These are phyloP conservation scores for Notospermus geniculatus DNA, from an alignment of 1,140 invertebrate genomes.

Conservation along the genomic window DNA sequence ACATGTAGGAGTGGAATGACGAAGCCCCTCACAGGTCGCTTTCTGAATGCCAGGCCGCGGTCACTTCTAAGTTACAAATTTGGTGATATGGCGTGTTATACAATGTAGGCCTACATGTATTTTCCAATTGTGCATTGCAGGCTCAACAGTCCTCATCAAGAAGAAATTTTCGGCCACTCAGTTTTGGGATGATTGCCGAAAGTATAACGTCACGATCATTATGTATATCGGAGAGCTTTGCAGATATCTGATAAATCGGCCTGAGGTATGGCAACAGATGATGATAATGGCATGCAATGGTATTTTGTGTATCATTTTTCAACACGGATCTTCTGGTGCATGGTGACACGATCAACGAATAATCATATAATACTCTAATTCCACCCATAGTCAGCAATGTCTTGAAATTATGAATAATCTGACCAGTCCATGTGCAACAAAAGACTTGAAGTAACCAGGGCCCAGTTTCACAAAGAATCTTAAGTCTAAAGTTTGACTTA, in stretches of 20 bases:
- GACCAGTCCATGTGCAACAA: no score
- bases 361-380: no score
- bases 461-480: no score
- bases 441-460: no score
- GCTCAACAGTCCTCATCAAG: slow-evolving; percentile 37
- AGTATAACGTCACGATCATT: slow-evolving; percentile 38
- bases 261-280: slow-evolving; percentile 20
- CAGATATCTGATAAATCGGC: slow-evolving; percentile 26
- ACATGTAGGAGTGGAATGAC: slow-evolving; percentile 48
- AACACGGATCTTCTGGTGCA: neutral
- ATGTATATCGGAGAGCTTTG: slow-evolving; percentile 35
- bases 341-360: no score
- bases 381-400: no score
- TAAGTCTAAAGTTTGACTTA: no score
- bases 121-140: slow-evolving; percentile 23
- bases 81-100: no score
- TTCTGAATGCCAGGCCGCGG: no score
- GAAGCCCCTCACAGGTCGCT: neutral
- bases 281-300: neutral
- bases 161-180: slow-evolving; percentile 41
- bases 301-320: neutral
- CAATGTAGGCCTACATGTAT: slow-evolving; percentile 70
- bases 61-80: no score
- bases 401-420: no score
- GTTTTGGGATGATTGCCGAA: slow-evolving; percentile 39